Conservation (phyloP, 2,888 invertebrate genomes). For the Heliconius cydno region DNA sequence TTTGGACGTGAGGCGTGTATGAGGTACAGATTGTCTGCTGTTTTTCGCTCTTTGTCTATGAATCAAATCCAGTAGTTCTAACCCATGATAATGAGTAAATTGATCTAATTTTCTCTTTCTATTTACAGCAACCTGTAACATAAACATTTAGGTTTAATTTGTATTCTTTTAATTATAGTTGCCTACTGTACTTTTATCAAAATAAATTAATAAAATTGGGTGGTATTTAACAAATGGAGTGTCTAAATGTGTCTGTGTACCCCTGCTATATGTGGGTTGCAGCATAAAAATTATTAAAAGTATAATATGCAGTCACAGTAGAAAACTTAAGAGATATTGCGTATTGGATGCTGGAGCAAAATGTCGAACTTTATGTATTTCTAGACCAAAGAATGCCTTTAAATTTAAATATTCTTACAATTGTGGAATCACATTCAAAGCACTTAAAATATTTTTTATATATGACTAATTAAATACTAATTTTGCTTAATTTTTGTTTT, state of each 20-base stretch:
- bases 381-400: not conserved
- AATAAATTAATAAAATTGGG: no score
- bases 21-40: conserved; percentile 75
- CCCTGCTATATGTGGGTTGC: not conserved
- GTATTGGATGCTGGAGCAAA: not conserved
- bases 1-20: conserved; percentile 76
- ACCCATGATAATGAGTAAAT: conserved; percentile 90
- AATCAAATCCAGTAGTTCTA: conserved; percentile 89
- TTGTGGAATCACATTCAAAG: not conserved
- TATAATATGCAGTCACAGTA: not conserved
- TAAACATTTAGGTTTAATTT: not conserved
- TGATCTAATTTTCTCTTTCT: conserved; percentile 94
- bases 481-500: not conserved
- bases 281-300: not conserved
- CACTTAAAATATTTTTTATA: not conserved
- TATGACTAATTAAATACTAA: not conserved
- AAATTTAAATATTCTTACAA: not conserved
- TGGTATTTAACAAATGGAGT: no score
- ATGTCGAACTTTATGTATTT: not conserved
- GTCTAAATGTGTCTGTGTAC: no score
- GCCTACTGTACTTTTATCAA: no score
- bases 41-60: conserved; percentile 81
- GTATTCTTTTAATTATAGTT: not conserved
- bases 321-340: not conserved
- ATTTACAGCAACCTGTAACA: conserved; percentile 88